These are phyloP conservation scores for Elephantulus edwardii DNA, from an alignment of 2,113 vertebrate species.

Conservation along the genomic window DNA sequence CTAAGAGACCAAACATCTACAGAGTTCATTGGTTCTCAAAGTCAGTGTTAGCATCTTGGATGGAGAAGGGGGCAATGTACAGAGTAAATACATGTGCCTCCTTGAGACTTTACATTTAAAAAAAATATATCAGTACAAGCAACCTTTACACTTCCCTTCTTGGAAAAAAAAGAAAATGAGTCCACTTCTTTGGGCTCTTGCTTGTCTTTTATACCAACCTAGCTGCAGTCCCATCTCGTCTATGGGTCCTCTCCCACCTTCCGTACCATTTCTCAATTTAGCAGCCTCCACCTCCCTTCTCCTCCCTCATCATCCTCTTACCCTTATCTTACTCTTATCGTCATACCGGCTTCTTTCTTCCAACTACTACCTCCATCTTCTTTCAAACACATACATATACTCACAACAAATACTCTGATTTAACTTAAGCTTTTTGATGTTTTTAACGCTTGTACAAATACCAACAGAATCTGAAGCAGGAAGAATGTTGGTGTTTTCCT, in stretches of 20 bases:
- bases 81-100: neutral
- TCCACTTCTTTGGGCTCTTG: neutral
- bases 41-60: neutral
- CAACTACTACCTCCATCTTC: neutral
- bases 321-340: too few species aligned
- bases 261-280: neutral
- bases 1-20: conserved; percentile 21
- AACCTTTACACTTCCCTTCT: neutral
- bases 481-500: neutral
- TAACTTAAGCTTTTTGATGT: conserved; percentile 21
- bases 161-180: neutral
- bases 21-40: neutral
- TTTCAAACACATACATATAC: neutral
- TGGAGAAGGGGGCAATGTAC: neutral
- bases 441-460: conserved; percentile 39
- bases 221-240: neutral
- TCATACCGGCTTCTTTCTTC: conserved; percentile 33
- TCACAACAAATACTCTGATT: neutral
- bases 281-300: neutral
- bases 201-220: neutral
- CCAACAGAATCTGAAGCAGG: neutral
- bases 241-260: too few species aligned
- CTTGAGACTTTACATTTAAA: neutral
- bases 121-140: neutral
- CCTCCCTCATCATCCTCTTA: neutral